Percentiles rank a stretch among this genome's conserved stretches.
phyloP scores from a whole-genome alignment of 2,888 invertebrate genomes.

The Drosophila meridionalis region DNA sequence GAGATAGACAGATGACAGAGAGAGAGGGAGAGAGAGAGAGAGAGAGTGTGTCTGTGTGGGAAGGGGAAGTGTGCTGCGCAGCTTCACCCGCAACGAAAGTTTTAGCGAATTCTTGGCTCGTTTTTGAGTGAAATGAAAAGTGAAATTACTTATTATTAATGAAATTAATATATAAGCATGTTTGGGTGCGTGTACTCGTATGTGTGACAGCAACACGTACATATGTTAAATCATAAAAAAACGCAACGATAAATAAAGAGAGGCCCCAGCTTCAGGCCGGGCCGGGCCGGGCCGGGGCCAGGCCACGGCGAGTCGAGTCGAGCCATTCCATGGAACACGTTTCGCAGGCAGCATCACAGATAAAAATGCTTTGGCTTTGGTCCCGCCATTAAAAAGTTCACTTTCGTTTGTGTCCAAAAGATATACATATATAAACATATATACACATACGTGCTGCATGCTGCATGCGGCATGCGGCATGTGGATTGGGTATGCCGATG shows the following conservation, averaged over 20 bases:
- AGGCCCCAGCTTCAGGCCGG: slow-evolving; percentile 29
- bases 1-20: neutral
- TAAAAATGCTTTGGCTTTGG: slow-evolving; percentile 64
- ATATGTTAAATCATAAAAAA: slow-evolving; percentile 77
- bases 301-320: slow-evolving; percentile 13
- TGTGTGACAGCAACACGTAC: slow-evolving; percentile 73
- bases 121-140: slow-evolving; percentile 74
- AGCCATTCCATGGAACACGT: slow-evolving; percentile 71
- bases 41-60: neutral
- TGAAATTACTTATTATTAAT: slow-evolving; percentile 80
- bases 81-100: slow-evolving; percentile 73
- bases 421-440: neutral
- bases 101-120: slow-evolving; percentile 65
- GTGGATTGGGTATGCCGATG: slow-evolving; percentile 12
- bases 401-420: slow-evolving; percentile 76
- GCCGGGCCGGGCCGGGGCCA: slow-evolving; percentile 29
- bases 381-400: slow-evolving; percentile 76
- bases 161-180: slow-evolving; percentile 77
- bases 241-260: slow-evolving; percentile 67
- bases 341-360: slow-evolving; percentile 61
- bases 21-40: neutral
- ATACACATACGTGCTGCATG: slow-evolving; percentile 11
- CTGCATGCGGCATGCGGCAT: slow-evolving; percentile 27
- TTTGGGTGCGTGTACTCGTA: slow-evolving; percentile 52
- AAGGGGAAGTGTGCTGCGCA: neutral